Evolutionary conservation across 2,113 vertebrate species (phyloP).

Genomic region (Heterotis niloticus): DNA sequence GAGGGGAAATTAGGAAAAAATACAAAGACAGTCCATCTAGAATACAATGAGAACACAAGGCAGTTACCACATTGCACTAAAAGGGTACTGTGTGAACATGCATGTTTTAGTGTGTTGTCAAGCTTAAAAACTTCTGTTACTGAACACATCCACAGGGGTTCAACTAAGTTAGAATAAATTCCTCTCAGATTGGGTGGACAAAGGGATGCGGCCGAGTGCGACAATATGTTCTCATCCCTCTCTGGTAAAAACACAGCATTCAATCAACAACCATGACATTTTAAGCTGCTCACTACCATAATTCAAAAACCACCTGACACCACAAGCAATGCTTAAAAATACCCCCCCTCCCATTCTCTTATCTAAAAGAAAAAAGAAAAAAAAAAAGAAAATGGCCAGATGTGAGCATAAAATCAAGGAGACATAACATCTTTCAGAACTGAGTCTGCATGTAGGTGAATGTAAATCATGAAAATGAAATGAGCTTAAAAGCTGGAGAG

Average conservation of each 20-base stretch:
- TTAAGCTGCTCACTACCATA: conserved; percentile 11
- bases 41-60: conserved; percentile 38
- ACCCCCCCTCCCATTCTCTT: not conserved
- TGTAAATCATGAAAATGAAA: conserved; percentile 22
- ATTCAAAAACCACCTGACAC: not conserved
- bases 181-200: conserved; percentile 28
- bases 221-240: not conserved
- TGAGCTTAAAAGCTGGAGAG: not conserved
- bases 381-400: not conserved
- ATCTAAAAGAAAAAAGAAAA: not conserved
- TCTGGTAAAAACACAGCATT: conserved; percentile 1
- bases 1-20: conserved; percentile 23
- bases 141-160: conserved; percentile 52
- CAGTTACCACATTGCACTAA: conserved; percentile 30
- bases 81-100: conserved; percentile 53
- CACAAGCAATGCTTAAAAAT: conserved; percentile 11
- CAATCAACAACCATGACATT: conserved; percentile 5
- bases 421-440: not conserved
- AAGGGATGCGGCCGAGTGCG: not conserved
- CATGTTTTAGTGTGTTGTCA: conserved; percentile 51
- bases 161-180: conserved; percentile 33
- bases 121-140: conserved; percentile 37
- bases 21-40: conserved; percentile 43
- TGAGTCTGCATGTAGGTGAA: not conserved
- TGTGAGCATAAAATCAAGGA: not conserved